Evolutionary conservation across 1,140 invertebrate species (phyloP), one percentile per base, ranked within the genome.

Genomic region (Drosophila parvula): DNA sequence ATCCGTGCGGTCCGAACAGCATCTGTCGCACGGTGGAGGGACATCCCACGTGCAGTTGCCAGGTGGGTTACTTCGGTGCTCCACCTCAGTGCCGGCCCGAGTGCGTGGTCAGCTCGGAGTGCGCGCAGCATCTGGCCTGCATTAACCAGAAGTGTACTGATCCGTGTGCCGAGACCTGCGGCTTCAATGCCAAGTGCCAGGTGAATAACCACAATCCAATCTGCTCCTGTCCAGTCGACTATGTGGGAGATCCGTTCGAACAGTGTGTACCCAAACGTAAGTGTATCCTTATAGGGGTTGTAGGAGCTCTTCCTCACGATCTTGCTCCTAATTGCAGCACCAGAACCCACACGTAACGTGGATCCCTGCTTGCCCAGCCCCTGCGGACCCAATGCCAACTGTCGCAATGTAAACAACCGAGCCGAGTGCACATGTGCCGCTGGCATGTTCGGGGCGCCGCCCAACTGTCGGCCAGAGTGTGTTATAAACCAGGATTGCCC

Each of bases 191-290:
- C 34, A 93, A 95, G 38, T 98, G 97, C 70, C 94, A 95, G 80
- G 96, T 97, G 1, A 94, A 95, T 56, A 96, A 96, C 81, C 97
- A 98, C 85, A 96, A 97, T 91, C 96, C 96, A 0, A 96, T 97
- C 51, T 98, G 97, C 75, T 96, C 95, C 58, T 98, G 97, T 91
- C 94, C 96, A 56, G 93, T 94, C 38, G 94, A 95, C 16, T 95
- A 94, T 57, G 93, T 94, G 3, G 97, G 97, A n/a, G 96, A 97
- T 95, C 97, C 97, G 28, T 97, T 97, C 79, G 94, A 95, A 5
- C 93, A 95, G 81, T 98, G 97, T 84, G 91, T 93, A 22, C 94
- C 94, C 82, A 95, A 94, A 93, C 93, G 96, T 96, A 93, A 94
- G 94, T 94, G 28, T 3, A 38, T n/a, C n/a, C 9, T 16, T 16